phyloP scores from a whole-genome alignment of 2,113 vertebrate genomes.

The Alectura lathami region DNA sequence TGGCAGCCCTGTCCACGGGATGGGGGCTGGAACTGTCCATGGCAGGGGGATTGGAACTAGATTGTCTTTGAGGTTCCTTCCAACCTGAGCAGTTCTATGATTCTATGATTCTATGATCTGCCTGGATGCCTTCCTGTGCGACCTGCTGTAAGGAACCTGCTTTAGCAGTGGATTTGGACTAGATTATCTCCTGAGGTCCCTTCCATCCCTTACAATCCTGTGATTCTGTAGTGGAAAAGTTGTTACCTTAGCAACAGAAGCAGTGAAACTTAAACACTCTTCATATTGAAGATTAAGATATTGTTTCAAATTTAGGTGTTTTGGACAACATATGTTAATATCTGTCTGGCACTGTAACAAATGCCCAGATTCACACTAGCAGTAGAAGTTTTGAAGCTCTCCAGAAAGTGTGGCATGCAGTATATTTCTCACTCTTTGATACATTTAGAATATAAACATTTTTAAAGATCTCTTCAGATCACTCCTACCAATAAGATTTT shows the following conservation, averaged over 20 bases:
- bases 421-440: neutral
- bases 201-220: too few relatives aligned
- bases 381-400: neutral
- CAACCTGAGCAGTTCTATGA: too few relatives aligned
- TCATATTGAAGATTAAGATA: neutral
- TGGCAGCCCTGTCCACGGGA: too few relatives aligned
- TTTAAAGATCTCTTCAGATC: neutral
- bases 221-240: neutral
- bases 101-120: too few relatives aligned
- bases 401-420: rapidly evolving
- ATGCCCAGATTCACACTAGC: neutral
- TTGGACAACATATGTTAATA: neutral
- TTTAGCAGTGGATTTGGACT: too few relatives aligned
- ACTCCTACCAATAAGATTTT: neutral
- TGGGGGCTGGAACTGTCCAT: too few relatives aligned
- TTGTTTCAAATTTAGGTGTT: slow-evolving; percentile 10
- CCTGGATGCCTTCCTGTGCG: too few relatives aligned
- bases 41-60: too few relatives aligned
- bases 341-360: neutral
- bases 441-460: neutral
- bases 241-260: neutral
- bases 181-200: too few relatives aligned
- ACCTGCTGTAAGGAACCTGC: too few relatives aligned
- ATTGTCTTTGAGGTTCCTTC: too few relatives aligned
- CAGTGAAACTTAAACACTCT: neutral